Base-by-base conservation (phyloP, 2,113 vertebrate species). In the Myotis yumanensis region DNA sequence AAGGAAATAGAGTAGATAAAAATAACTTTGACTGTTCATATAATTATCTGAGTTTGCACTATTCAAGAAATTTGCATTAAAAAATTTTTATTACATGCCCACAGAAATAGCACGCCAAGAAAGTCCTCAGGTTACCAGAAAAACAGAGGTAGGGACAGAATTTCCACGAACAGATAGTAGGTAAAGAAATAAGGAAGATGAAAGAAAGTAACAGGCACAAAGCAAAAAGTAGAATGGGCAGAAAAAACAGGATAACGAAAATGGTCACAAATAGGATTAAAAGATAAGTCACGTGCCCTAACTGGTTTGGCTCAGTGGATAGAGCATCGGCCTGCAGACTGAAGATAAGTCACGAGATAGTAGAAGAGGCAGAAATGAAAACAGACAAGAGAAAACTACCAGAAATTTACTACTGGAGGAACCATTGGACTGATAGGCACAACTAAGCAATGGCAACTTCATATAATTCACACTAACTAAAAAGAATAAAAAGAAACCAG, bases 21-120 rank as follows among this genome's bases (percentile, higher is more conserved):
- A 95, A 84, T 12, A 85, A 46, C 4, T 94, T 95, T 79, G 40
- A 46, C 18, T 8, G 37, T 14, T 93, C 54, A 93, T 28, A 57
- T n/a, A 66, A 96, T 46, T 57, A 92, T 11, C 10, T 48, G 25
- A 59, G 9, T 62, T 68, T 94, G 18, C 8, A 66, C 59, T 90
- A 66, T 75, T 73, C n/a, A 90, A 93, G 81, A 84, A 91, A 90
- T 43, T 6, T 71, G 23, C 35, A 28, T 86, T 64, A 87, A n/a
- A 25, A 90, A 80, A 18, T 51, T 43, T 51, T 84, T 72, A 90
- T 25, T 90, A 77, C 5, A 84, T 11, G 22, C 32, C n/a, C 48
- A 94, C 3, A 73, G 46, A 83, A 86, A 79, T 0, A 89, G 35
- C 46, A 69, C 73, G 51, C 52, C 37, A 86, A 94, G 5, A 84